Evolutionary conservation across 1,140 invertebrate species (phyloP), one percentile per base, ranked within the genome.

Genomic region (Phymorhynchus buccinoides): DNA sequence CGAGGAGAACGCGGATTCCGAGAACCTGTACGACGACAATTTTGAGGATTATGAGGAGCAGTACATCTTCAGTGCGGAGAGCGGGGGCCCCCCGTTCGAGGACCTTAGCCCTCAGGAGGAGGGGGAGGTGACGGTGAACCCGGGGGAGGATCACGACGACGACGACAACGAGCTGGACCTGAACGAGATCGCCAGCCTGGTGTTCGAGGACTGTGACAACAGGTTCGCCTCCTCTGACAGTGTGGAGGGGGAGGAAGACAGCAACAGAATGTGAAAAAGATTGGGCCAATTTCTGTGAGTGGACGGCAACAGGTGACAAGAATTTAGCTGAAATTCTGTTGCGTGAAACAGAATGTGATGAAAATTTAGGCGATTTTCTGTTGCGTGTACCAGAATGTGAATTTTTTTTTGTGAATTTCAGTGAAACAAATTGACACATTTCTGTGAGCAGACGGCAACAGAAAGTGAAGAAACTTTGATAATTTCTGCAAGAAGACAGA

Each of bases 21-120:
- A 92, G 85, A 89, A 91, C 87, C 89, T 91, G 78, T 91, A 91
- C 82, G 91, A 92, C 84, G 91, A 92, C 84, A 90, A 91, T 87
- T 92, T 90, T 80, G 91, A 91, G 71, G 89, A 90, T 41, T 91
- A 92, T 80, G 90, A 90, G 73, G 91, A 92, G 86, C 90, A 92
- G 35, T 92, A 92, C 84, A 89, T 90, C 56, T 77, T 91, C 37
- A 88, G 89, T 85, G 78, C 88, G 16, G 88, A 89, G 71, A 87
- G 84, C 75, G 88, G 86, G 32, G n/a, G n/a, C n/a, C 89, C 89
- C 79, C 85, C 88, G 30, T 89, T 90, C 16, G 90, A 92, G 78
- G 90, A 90, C 27, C 88, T 90, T 32, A 91, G 89, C 88, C 39
- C 73, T 14, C 37, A 75, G 42, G 73, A 75, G 42, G 73, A 37